Conservation (phyloP, 2,797 vertebrate genomes). For the Onychomys leucogaster region DNA sequence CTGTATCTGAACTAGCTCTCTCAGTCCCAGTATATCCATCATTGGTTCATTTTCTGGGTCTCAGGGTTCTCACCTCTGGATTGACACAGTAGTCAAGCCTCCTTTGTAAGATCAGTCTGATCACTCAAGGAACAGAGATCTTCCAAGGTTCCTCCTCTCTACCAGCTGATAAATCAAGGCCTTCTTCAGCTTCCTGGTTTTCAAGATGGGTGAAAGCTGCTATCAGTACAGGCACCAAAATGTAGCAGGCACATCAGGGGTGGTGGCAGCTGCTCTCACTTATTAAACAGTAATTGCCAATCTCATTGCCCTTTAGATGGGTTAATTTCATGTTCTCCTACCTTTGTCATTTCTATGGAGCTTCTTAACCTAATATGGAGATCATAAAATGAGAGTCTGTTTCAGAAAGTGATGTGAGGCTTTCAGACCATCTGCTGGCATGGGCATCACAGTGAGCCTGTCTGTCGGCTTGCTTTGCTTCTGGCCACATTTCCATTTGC, state of each 20-base stretch:
- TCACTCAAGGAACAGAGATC: background rate
- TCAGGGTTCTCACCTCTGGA: background rate
- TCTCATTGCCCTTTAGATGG: background rate
- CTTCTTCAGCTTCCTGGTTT: background rate
- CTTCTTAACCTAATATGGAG: background rate
- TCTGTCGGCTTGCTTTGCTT: background rate
- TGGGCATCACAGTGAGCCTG: background rate
- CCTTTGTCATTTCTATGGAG: background rate
- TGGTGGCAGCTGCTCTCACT: background rate
- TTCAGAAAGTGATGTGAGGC: background rate
- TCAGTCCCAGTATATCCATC: background rate
- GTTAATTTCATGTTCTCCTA: background rate
- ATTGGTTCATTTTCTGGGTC: background rate
- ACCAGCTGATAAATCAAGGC: accelerated
- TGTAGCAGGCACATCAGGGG: too few species aligned
- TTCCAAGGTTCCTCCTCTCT: background rate
- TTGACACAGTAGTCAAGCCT: background rate
- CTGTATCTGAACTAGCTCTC: background rate
- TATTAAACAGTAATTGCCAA: background rate
- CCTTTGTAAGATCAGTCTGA: background rate
- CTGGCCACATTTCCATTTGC: accelerated
- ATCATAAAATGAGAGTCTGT: background rate
- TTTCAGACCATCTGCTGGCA: too few species aligned
- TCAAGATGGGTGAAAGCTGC: background rate
- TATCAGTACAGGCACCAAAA: background rate